Evolutionary conservation across 2,888 invertebrate species (phyloP), one percentile per base, ranked within the genome.

Genomic region (Drepanosiphum platanoidis): DNA sequence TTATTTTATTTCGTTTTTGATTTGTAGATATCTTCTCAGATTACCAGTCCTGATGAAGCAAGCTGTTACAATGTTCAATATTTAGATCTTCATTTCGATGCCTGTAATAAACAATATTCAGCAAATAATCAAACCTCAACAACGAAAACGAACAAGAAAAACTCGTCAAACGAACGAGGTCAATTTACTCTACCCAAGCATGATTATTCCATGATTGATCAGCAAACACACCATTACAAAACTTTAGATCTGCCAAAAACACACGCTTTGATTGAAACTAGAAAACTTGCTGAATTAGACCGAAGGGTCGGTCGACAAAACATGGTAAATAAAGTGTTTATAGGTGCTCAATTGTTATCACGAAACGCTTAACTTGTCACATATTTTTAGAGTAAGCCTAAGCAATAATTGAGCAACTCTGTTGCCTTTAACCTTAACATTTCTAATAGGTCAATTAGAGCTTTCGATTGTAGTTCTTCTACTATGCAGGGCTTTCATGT

Each of bases 171-270:
- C 58, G 36, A 68, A 58, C 30, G 39, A 27, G 46, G 46, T 46
- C 83, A 75, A 74, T 74, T 83, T n/a, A 75, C 83, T 61, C 34
- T 83, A n/a, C 30, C 58, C 30, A 84, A 46, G 77, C 84, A 68
- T 39, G 77, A 84, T n/a, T 84, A 84, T 84, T 68, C 75, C 3
- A 77, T 77, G 52, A 70, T 84, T 77, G 84, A 84, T 77, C 39
- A 27, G 18, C 9, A 46, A 4, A 87, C 87, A n/a, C 88, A 88
- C 9, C 88, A 88, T 64, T 88, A 88, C 77, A 88, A 97, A 90
- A 95, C 95, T 1, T 97, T 98, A 0, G 97, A 98, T 91, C 97
- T 97, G 91, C 91, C 96, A 80, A 97, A 97, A 91, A 98, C 97
- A 0, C 94, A 96, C 89, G 97, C 97, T 9, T 96, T 98, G 89